Conservation (phyloP, 2,113 vertebrate species). For the Paradoxurus hermaphroditus region DNA sequence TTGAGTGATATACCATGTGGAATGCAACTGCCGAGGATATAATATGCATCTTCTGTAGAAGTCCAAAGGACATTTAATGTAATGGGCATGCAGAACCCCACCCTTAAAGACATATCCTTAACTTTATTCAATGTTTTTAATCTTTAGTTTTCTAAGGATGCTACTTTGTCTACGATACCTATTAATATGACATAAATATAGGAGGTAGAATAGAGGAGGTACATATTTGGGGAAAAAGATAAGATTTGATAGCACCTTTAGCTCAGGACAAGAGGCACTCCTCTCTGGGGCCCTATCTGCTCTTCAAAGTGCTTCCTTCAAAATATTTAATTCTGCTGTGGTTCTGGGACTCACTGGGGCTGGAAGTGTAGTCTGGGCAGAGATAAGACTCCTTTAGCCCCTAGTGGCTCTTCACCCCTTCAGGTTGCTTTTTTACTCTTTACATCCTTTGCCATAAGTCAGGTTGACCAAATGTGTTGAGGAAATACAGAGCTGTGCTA, state of each 20-base stretch:
- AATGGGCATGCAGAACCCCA: not conserved
- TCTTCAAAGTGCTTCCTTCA: not conserved
- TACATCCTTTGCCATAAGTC: not conserved
- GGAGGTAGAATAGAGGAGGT: not conserved
- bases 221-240: not conserved
- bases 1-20: not conserved
- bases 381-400: not conserved
- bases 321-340: not conserved
- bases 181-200: not conserved
- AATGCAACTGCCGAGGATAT: not conserved
- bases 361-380: not conserved
- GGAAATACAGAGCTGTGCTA: not conserved
- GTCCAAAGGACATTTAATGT: not conserved
- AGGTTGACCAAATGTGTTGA: not conserved
- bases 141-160: not conserved
- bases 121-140: not conserved
- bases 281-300: accelerated
- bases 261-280: not conserved
- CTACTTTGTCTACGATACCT: not conserved
- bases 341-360: no score
- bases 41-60: not conserved
- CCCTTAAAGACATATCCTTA: not conserved
- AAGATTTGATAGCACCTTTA: not conserved
- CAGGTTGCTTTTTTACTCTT: not conserved
- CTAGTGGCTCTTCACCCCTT: not conserved